Conservation (phyloP, 1,140 invertebrate genomes). For the Leptinotarsa undecemlineata region DNA sequence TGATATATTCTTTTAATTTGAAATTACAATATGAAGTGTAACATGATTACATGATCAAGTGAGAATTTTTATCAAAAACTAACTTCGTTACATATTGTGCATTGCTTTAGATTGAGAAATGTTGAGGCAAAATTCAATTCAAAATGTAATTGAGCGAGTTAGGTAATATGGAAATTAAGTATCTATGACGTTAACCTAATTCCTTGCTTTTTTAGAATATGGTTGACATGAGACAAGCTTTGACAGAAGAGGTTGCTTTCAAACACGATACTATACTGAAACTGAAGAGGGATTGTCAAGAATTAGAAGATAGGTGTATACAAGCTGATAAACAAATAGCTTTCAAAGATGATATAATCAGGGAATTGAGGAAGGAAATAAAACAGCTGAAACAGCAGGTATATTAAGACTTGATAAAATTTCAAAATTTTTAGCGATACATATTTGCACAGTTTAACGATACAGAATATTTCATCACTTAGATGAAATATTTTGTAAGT, state of each 20-base stretch:
- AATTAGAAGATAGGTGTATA: slow-evolving; percentile 57
- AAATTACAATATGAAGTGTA: too few relatives aligned
- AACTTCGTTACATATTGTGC: too few relatives aligned
- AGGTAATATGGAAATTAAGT: slow-evolving; percentile 6
- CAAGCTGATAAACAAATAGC: slow-evolving; percentile 56
- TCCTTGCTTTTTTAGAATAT: slow-evolving; percentile 46
- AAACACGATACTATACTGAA: slow-evolving; percentile 57
- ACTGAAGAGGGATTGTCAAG: slow-evolving; percentile 54
- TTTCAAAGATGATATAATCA: slow-evolving; percentile 62
- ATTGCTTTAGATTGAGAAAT: too few relatives aligned
- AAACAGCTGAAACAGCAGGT: slow-evolving; percentile 52
- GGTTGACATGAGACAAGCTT: slow-evolving; percentile 55
- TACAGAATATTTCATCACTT: too few relatives aligned
- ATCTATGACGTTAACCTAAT: slow-evolving; percentile 34
- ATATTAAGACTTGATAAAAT: not conserved
- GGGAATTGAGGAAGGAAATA: slow-evolving; percentile 59
- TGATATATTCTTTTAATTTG: too few relatives aligned
- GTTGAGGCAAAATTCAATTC: too few relatives aligned
- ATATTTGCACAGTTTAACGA: too few relatives aligned
- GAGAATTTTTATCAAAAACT: too few relatives aligned
- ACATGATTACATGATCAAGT: too few relatives aligned
- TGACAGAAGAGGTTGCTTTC: slow-evolving; percentile 58
- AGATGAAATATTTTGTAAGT: too few relatives aligned
- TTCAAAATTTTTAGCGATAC: too few relatives aligned
- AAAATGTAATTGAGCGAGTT: not conserved